These are phyloP conservation scores for Dreissena rostriformis DNA, from an alignment of 1,140 invertebrate genomes.

Conservation along the genomic window DNA sequence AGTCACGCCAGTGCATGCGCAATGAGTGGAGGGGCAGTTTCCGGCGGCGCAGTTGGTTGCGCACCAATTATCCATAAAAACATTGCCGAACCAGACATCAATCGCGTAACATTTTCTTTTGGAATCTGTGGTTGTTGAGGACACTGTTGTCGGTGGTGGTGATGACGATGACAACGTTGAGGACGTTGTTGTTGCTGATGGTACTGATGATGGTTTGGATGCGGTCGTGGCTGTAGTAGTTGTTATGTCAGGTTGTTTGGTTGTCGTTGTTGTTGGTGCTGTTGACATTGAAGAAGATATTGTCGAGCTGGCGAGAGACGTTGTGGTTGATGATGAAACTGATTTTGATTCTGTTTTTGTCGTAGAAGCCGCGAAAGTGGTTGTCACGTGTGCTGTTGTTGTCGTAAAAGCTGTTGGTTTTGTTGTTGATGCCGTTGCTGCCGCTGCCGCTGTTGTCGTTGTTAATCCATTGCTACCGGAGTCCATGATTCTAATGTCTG, in stretches of 20 bases:
- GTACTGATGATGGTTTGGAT: neutral
- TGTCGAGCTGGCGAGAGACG: neutral
- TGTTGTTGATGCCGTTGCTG: neutral
- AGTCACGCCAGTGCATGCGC: neutral
- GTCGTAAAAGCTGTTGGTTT: neutral
- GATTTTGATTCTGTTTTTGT: too few relatives aligned
- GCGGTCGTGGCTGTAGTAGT: conserved; percentile 2
- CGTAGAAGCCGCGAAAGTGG: too few relatives aligned
- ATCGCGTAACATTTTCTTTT: neutral
- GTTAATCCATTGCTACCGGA: neutral
- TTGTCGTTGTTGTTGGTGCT: neutral
- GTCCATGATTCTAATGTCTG: conserved; percentile 85
- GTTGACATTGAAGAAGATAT: neutral
- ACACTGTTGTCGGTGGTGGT: neutral
- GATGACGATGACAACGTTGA: neutral
- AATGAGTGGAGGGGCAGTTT: neutral
- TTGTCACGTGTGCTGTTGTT: conserved; percentile 9
- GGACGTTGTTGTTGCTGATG: too few relatives aligned
- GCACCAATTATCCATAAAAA: conserved; percentile 34
- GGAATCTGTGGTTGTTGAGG: neutral
- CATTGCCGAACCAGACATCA: too few relatives aligned
- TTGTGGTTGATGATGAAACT: too few relatives aligned
- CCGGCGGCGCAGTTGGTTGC: conserved; percentile 2
- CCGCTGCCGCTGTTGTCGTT: neutral
- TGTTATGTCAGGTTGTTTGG: neutral